phyloP scores from a whole-genome alignment of 1,140 invertebrate species.

The Cherax destructor region DNA sequence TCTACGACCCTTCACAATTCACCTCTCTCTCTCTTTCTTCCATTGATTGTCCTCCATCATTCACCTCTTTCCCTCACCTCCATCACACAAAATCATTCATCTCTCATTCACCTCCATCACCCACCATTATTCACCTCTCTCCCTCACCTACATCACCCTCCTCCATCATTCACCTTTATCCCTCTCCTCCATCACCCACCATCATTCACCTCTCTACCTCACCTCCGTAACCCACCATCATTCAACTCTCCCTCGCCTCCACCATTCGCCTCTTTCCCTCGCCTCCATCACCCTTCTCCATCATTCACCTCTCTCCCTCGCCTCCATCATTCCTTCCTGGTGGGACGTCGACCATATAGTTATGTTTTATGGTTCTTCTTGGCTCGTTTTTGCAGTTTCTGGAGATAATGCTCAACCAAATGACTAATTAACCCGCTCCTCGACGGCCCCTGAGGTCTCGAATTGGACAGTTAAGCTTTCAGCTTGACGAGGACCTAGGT shows the following conservation, averaged over 20 bases:
- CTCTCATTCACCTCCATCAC: neutral
- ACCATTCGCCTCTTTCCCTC: neutral
- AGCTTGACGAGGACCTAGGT: neutral
- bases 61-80: neutral
- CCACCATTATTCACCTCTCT: neutral
- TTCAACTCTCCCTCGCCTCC: neutral
- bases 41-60: neutral
- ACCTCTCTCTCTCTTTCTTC: too few species aligned
- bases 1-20: too few species aligned
- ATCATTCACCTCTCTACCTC: neutral
- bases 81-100: neutral
- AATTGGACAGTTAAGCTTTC: slow-evolving; percentile 16
- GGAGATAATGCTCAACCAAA: slow-evolving; percentile 8
- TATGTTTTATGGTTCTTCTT: neutral
- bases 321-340: neutral
- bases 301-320: neutral
- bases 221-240: neutral
- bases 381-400: neutral
- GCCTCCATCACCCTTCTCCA: neutral
- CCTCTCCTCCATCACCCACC: neutral
- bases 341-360: neutral
- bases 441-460: neutral
- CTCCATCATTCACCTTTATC: neutral
- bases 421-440: slow-evolving; percentile 10
- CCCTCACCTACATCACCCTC: neutral